Percentiles rank a stretch among this genome's conserved stretches.
Evolutionary conservation across 92 coral and sea anemone species (phyloP).

Genomic region (Nematostella vectensis): DNA sequence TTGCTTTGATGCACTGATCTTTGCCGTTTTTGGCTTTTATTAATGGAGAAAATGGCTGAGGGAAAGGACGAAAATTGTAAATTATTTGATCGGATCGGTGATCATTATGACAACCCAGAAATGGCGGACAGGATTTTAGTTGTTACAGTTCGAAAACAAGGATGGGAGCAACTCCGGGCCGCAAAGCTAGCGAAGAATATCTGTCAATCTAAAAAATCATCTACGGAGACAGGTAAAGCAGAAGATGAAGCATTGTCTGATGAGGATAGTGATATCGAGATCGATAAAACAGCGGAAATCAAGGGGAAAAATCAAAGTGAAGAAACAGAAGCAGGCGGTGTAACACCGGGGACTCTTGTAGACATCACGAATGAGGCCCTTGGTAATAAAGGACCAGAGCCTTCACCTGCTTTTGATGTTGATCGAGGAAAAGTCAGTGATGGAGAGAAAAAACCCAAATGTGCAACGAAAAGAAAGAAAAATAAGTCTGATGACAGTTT

Average conservation of each 20-base stretch:
- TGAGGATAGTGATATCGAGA: too few species aligned
- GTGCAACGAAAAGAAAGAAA: constrained; percentile 29
- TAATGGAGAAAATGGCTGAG: constrained; percentile 9
- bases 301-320: constrained; percentile 1
- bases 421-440: background rate
- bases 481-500: constrained; percentile 17
- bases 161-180: constrained; percentile 76
- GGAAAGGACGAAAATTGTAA: constrained; percentile 19
- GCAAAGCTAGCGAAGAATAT: constrained; percentile 46
- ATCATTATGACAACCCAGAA: constrained; percentile 81
- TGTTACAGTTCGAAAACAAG: constrained; percentile 71
- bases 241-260: background rate
- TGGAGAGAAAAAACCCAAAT: constrained; percentile 6
- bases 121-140: constrained; percentile 78
- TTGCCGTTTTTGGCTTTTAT: too few species aligned
- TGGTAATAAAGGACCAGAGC: background rate
- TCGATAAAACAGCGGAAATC: too few species aligned
- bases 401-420: background rate
- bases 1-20: too few species aligned
- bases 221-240: constrained; percentile 9
- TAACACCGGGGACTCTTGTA: background rate
- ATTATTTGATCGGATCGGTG: constrained; percentile 71
- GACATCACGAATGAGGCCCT: background rate
- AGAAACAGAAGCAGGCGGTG: background rate
- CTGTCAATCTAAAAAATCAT: constrained; percentile 12